Evolutionary conservation across 2,113 vertebrate genomes (phyloP), one percentile per base, ranked within the genome.

Genomic region (Spheniscus mendiculus): DNA sequence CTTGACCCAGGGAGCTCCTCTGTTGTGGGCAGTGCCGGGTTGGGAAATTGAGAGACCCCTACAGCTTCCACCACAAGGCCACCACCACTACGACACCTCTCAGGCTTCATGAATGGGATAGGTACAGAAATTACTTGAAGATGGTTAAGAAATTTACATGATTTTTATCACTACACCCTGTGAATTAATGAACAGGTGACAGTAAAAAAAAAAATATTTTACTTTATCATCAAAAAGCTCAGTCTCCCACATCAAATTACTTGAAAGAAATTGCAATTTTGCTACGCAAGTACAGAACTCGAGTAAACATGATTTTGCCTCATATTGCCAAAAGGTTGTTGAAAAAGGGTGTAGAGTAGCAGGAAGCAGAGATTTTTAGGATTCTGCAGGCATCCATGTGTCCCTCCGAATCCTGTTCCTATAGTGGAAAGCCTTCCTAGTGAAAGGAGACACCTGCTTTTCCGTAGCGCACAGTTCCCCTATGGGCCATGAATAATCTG

Each of bases 361-460:
- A 88, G 62, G 58, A 91, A 90, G 25, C 11, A 56, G 66, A 84
- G 66, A 40, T 25, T 92, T 90, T 40, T 16, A 69, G 61, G 55
- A 83, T 83, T 69, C 78, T 90, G 34, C 40, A 71, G 69, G 65
- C 87, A 87, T 69, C n/a, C 47, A 19, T 44, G 30, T n/a, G 36
- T 83, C 40, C 22, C 74, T 85, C 84, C 22, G 17, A 91, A 83
- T 77, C 44, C 44, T 53, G 23, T 19, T 73, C 67, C 70, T 85
- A 53, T 72, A 85, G 65, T 16, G 62, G 40, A 67, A 94, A 97
- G 77, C 70, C 49, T 72, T 94, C 61, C 53, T 69, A 38, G 67
- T 73, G 85, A 94, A 83, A 91, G 74, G 16, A 94, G 88, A 93
- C 66, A 92, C 85, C 49, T 73, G 74, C 78, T 92, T 92, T 80